Percentiles rank a stretch among this genome's conserved stretches.
These are phyloP conservation scores for Ischnura elegans DNA, from an alignment of 2,888 invertebrate genomes.

Conservation along the genomic window DNA sequence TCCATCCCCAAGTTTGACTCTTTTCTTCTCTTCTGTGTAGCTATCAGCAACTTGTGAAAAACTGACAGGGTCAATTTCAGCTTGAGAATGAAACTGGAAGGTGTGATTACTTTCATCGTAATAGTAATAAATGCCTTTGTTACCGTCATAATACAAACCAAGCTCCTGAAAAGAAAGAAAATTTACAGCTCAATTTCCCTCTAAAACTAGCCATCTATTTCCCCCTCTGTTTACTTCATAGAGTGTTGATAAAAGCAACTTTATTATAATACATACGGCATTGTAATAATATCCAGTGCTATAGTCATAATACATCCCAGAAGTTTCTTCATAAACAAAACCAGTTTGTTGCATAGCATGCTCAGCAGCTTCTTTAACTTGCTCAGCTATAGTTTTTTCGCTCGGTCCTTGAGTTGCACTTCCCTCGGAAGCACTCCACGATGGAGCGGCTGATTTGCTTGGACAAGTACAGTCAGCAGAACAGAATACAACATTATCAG, in stretches of 20 bases:
- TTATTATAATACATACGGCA: constrained; percentile 82
- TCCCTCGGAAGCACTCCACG: constrained; percentile 43
- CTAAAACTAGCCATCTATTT: background rate
- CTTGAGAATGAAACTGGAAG: constrained; percentile 91
- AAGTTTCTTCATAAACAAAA: constrained; percentile 92
- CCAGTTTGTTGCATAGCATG: constrained; percentile 86
- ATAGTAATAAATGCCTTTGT: constrained; percentile 89
- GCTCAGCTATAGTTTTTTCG: constrained; percentile 81
- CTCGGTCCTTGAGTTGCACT: constrained; percentile 18
- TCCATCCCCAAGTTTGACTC: constrained; percentile 73
- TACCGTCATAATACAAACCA: constrained; percentile 93
- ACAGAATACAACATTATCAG: constrained; percentile 51
- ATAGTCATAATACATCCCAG: constrained; percentile 93
- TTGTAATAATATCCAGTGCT: constrained; percentile 95
- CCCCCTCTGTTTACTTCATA: background rate
- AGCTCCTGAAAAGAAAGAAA: constrained; percentile 83
- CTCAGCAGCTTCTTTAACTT: constrained; percentile 89
- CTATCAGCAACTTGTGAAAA: constrained; percentile 11
- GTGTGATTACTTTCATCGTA: constrained; percentile 88
- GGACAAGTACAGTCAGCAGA: constrained; percentile 46
- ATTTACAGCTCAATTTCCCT: background rate
- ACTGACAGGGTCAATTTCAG: constrained; percentile 76
- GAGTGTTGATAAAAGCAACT: background rate
- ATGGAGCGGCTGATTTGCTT: constrained; percentile 35
- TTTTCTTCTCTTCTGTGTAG: constrained; percentile 40